A percentile compares a stretch with the other conserved stretches of the same genome.
Evolutionary conservation across 2,797 vertebrate species (phyloP).

Genomic region (Otus scops): DNA sequence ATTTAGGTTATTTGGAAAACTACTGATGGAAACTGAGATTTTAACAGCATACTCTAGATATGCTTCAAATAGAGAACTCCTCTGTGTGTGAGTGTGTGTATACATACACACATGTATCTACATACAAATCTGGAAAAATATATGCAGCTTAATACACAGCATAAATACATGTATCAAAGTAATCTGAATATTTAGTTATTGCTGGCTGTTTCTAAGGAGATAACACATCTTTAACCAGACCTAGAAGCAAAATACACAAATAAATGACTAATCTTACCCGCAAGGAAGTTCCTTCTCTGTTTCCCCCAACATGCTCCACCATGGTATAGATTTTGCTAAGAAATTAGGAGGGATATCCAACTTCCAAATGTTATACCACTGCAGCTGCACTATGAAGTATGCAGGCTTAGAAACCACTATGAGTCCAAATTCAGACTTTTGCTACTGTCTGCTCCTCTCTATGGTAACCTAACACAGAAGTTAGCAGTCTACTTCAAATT

Average conservation of each 20-base stretch:
- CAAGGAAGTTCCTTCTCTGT: neutral
- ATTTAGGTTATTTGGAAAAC: neutral
- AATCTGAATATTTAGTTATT: neutral
- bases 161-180: neutral
- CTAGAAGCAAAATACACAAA: neutral
- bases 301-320: neutral
- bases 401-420: neutral
- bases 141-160: neutral
- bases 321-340: neutral
- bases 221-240: neutral
- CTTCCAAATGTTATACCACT: neutral
- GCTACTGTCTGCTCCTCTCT: neutral
- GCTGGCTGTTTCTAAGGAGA: neutral
- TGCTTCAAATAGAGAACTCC: neutral
- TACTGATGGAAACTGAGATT: neutral
- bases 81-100: rapidly evolving
- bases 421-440: neutral
- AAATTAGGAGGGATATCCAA: neutral
- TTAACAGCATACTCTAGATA: neutral
- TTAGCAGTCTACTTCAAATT: neutral
- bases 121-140: neutral
- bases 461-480: neutral
- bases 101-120: rapidly evolving
- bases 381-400: neutral
- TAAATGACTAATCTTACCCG: neutral